Base-by-base conservation (phyloP, 2,797 vertebrate genomes). In the Ibycter americanus region DNA sequence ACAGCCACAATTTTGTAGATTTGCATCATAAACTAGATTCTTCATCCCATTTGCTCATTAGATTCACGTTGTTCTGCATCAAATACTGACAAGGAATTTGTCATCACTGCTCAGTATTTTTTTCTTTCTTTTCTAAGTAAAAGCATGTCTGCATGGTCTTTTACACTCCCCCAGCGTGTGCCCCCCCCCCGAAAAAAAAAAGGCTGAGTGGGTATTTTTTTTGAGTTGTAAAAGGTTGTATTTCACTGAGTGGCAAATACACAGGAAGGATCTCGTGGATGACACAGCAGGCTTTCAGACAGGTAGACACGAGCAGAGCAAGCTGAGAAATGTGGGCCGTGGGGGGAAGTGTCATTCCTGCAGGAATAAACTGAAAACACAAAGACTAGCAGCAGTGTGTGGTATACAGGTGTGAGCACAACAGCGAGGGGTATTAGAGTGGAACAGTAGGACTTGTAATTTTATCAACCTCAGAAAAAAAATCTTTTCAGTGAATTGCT, bases 1-100 rank as follows among this genome's bases (percentile, higher is more conserved):
- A 73, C 79, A 96, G 94, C 87, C 67, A 83, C 25, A 44, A 76
- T 96, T 97, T 97, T 91, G 61, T 83, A 94, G 87, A 89, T 97
- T 97, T 93, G 80, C 94, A 94, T 97, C 92, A 96, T 90, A 96
- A 97, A 93, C 85, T 95, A 90, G 85, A 78, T 94, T 93, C 92
- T 96, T 89, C 93, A 76, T 95, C 89, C 88, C 73, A 94, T 95
- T 96, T 95, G 72, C 89, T 97, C 93, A 90, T 97, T 93, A 95
- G 95, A 91, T 89, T 97, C 93, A 52, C 96, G 94, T 84, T 90
- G 80, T 96, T 96, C 95, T 96, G 88, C 80, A 96, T 95, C 92
- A 97, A 85, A 95, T 97, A 80, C 96, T 91, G 96, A 96, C 92
- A 95, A 96, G 89, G 90, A 71, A 90, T 93, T 93, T 93, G 72